These are phyloP conservation scores for Zoanthus gigantus DNA, from an alignment of 92 coral and sea anemone species.

Conservation along the genomic window DNA sequence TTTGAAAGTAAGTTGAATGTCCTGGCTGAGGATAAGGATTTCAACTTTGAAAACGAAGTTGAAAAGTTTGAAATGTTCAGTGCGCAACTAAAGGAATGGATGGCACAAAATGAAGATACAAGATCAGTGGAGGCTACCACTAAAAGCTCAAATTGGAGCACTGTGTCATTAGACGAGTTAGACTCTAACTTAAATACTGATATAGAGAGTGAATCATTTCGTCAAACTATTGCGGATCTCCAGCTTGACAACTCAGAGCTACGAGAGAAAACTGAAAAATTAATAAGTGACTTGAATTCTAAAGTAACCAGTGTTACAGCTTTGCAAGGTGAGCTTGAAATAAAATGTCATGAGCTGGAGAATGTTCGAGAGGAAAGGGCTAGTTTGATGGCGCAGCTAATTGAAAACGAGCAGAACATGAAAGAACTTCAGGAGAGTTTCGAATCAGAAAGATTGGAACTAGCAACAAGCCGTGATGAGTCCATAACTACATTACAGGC, in stretches of 20 bases:
- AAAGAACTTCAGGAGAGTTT: conserved; percentile 86
- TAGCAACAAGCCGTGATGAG: conserved; percentile 68
- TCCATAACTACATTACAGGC: conserved; percentile 72
- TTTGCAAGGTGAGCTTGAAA: conserved; percentile 66
- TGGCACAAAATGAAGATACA: conserved; percentile 29
- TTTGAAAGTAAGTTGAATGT: conserved; percentile 38
- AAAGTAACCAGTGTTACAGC: conserved; percentile 60
- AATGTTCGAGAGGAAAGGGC: conserved; percentile 65
- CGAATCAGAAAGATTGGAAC: conserved; percentile 77
- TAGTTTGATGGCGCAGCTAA: conserved; percentile 73
- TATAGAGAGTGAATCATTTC: conserved; percentile 52
- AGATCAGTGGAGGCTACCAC: neutral
- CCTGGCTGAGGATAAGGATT: conserved; percentile 32
- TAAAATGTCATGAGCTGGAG: conserved; percentile 66
- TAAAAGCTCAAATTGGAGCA: conserved; percentile 21
- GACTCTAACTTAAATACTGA: conserved; percentile 39
- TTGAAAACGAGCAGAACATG: conserved; percentile 80
- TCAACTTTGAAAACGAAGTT: conserved; percentile 59
- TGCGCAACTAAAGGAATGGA: conserved; percentile 71
- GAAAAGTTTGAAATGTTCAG: conserved; percentile 64
- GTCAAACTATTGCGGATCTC: conserved; percentile 65
- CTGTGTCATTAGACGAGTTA: conserved; percentile 62
- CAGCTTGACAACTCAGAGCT: conserved; percentile 78
- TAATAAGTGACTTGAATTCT: conserved; percentile 70
- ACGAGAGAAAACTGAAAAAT: conserved; percentile 76